Evolutionary conservation across 2,888 invertebrate genomes (phyloP).

Genomic region (Drosophila villosipedis): DNA sequence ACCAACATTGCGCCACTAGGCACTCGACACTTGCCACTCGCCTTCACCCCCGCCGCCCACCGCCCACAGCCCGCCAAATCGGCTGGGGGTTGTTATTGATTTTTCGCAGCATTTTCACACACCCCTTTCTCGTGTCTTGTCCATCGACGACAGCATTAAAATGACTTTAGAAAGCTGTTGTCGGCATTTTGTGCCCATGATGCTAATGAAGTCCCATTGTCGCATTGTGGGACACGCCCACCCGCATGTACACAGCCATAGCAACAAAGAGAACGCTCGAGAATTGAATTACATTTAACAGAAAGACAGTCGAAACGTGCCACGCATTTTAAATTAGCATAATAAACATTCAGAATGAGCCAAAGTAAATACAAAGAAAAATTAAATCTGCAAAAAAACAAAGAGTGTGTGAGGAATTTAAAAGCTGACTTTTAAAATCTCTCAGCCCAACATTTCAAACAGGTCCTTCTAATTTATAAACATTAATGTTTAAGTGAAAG

Average conservation of each 20-base stretch:
- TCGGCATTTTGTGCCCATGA: constrained; percentile 59
- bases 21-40: neutral
- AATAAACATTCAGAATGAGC: constrained; percentile 46
- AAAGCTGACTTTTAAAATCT: neutral
- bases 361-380: constrained; percentile 11
- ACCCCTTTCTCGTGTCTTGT: neutral
- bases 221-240: constrained; percentile 52
- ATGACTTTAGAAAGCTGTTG: constrained; percentile 53
- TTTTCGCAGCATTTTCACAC: constrained; percentile 41
- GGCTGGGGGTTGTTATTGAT: constrained; percentile 63
- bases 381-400: constrained; percentile 9
- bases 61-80: neutral
- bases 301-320: constrained; percentile 55
- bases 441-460: neutral
- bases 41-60: neutral
- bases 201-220: constrained; percentile 73
- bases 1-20: constrained; percentile 17
- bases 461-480: neutral
- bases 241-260: constrained; percentile 12
- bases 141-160: constrained; percentile 11
- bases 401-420: neutral
- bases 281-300: constrained; percentile 57
- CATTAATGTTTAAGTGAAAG: neutral
- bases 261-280: constrained; percentile 22
- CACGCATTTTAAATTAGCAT: constrained; percentile 59